Conservation (phyloP, 2,888 invertebrate species). For the Lordiphosa andalusiaca region DNA sequence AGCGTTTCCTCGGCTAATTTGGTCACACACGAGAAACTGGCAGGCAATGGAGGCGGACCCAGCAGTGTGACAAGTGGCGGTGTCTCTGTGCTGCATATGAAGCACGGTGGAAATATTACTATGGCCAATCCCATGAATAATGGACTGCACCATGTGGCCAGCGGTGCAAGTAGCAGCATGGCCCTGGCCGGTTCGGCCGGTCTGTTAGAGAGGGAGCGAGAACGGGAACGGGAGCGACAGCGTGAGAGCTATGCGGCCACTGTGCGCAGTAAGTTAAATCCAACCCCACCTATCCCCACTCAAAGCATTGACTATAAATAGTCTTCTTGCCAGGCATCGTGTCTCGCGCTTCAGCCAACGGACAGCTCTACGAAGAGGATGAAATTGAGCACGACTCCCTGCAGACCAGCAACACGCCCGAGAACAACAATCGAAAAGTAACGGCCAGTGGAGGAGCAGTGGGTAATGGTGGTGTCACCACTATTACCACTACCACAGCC, state of each 20-base stretch:
- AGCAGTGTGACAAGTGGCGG: conserved; percentile 66
- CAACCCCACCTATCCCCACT: conserved; percentile 25
- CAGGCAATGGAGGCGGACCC: conserved; percentile 63
- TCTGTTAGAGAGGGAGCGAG: conserved; percentile 81
- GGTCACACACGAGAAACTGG: conserved; percentile 78
- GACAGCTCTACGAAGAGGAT: conserved; percentile 81
- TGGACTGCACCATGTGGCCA: conserved; percentile 65
- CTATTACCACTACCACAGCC: conserved; percentile 49
- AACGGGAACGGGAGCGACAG: conserved; percentile 78
- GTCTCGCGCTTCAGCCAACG: conserved; percentile 80
- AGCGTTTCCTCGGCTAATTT: conserved; percentile 79
- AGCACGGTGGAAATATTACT: conserved; percentile 74
- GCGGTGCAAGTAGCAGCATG: conserved; percentile 82
- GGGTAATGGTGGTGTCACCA: conserved; percentile 49
- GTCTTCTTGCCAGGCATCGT: conserved; percentile 81
- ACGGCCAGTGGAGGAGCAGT: conserved; percentile 62
- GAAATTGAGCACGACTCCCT: conserved; percentile 78
- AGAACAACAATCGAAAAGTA: conserved; percentile 68
- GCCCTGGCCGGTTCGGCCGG: conserved; percentile 84
- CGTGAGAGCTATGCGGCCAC: conserved; percentile 82
- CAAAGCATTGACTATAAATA: conserved; percentile 65
- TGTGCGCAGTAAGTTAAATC: conserved; percentile 82
- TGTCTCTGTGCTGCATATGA: conserved; percentile 77
- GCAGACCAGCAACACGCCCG: conserved; percentile 42
- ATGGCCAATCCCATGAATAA: conserved; percentile 78